Base-by-base conservation (phyloP, 2,888 invertebrate genomes). In the Spilosoma lubricipeda region DNA sequence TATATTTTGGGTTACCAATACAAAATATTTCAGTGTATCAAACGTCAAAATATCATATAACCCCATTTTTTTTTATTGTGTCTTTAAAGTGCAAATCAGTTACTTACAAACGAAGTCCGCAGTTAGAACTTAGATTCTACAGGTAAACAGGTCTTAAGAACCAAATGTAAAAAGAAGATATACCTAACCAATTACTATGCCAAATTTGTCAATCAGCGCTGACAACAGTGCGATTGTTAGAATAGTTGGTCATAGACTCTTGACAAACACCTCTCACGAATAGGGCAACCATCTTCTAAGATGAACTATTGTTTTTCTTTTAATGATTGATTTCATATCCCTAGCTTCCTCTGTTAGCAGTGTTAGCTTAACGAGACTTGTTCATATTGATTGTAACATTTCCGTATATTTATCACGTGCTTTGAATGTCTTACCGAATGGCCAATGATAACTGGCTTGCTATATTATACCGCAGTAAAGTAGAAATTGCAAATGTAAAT, bases 201-300 rank as follows among this genome's bases (percentile, higher is more conserved):
- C 79, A 68, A 66, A 77, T 56, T 64, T 75, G 82, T 79, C 82
- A 72, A 36, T 36, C 64, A n/a, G 66, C 9, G 9, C 65, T 39
- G 30, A 69, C 65, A 74, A 64, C 72, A 59, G 33, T 69, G 79
- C 76, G 73, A 81, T 80, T 81, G 83, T 81, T 77, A 72, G 56
- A 45, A 70, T 68, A 77, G 79, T 80, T 77, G 67, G 67, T 67
- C 18, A 1, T 27, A 30, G 30, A 7, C 63, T 63, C 30, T 63
- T 45, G 79, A 79, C 79, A 74, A 71, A 65, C 59, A 48, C 71
- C 77, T 70, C 45, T 69, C 48, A 68, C 68, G 73, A 73, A 67
- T 74, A 75, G 71, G 68, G 72, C 23, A 71, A 70, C 72, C 42
- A 39, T 67, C 27, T 65, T 36, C n/a, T 23, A 23, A 56, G n/a